Evolutionary conservation across 2,113 vertebrate genomes (phyloP).

Genomic region (Fregetta grallaria): DNA sequence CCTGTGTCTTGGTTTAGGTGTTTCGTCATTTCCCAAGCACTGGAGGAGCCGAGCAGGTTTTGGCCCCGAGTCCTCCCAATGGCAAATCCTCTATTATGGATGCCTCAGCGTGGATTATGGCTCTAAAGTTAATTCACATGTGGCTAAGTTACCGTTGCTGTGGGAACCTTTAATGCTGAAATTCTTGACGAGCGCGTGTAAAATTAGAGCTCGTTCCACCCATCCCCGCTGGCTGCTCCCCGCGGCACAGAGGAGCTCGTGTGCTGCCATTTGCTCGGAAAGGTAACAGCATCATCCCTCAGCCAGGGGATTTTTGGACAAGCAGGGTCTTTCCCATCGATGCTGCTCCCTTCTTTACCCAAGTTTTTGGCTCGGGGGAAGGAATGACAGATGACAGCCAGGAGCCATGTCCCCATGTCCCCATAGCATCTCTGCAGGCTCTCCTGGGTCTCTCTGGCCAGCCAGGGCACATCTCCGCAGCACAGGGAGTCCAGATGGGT

Average conservation of each 20-base stretch:
- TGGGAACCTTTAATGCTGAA: slow-evolving; percentile 58
- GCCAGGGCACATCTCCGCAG: background rate
- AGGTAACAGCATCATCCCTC: background rate
- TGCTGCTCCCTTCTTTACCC: background rate
- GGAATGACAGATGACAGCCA: background rate
- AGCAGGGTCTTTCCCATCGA: background rate
- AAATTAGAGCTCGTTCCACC: slow-evolving; percentile 28
- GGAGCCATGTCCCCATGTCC: background rate
- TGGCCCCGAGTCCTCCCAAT: background rate
- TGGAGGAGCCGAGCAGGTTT: background rate
- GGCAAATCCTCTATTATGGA: background rate
- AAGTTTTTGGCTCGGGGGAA: background rate
- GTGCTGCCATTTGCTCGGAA: background rate
- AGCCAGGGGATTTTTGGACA: background rate
- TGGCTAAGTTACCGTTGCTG: slow-evolving; percentile 68
- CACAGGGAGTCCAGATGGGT: background rate
- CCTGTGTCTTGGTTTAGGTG: background rate
- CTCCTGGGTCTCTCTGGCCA: background rate
- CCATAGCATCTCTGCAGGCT: background rate
- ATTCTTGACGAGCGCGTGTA: slow-evolving; percentile 19
- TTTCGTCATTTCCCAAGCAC: background rate
- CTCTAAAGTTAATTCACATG: slow-evolving; percentile 56
- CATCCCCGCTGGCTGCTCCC: background rate
- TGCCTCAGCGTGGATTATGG: background rate
- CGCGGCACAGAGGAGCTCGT: background rate